Evolutionary conservation across 2,797 vertebrate genomes (phyloP), one percentile per base, ranked within the genome.

Genomic region (Scomberomorus guttatus): DNA sequence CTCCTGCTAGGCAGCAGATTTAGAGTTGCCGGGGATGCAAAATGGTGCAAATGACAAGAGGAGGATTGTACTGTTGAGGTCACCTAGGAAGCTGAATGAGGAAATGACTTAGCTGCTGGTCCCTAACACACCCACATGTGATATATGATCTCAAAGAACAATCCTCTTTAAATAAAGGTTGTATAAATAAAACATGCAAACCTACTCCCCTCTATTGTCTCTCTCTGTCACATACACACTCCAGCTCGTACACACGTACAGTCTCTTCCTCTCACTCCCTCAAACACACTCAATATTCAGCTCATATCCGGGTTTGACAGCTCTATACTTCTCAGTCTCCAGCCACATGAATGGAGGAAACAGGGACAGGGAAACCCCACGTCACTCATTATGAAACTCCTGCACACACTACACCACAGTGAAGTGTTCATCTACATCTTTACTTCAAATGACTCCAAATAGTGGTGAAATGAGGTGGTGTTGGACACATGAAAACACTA

Each of bases 311-410:
- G 84, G 76, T 69, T 72, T 79, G 67, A 66, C 71, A 73, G 80
- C 64, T 81, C 77, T 81, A 64, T 70, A 79, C 72, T 73, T 78
- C 57, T 78, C 60, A 67, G 42, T 82, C 73, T 89, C 56, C 82
- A 81, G 91, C 92, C 93, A 94, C 94, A 95, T 94, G 93, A 95
- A 95, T 94, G 94, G 83, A 90, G 78, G 73, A 72, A 83, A 87
- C 79, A 87, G 89, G 82, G 83, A 85, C 80, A 89, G 93, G 93
- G 94, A 94, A 95, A 89, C 90, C 90, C 92, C 89, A 89, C 6
- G 55, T 34, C 74, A 89, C 72, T 93, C 85, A 91, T 86, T 73
- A 75, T 86, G 88, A 94, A 90, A 93, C 75, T 82, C 75, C 44
- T 58, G 46, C 56, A 59, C 48, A 51, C 66, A 68, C 63, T 24